These are phyloP conservation scores for Cosmopolites sordidus DNA, from an alignment of 2,888 invertebrate species.

Conservation along the genomic window DNA sequence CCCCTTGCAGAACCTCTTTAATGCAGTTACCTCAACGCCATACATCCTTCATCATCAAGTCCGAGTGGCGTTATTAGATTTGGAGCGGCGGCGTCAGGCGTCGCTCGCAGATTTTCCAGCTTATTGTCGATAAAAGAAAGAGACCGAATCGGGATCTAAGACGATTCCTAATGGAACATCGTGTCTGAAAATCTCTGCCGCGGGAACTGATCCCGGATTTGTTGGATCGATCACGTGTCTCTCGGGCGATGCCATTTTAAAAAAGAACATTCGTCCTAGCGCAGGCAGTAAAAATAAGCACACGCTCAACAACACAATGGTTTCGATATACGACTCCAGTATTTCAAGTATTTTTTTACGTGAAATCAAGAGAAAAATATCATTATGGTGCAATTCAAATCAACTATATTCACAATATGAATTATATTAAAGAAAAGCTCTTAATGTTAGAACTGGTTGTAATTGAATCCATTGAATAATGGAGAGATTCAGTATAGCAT, in stretches of 20 bases:
- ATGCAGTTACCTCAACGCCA: slow-evolving; percentile 1
- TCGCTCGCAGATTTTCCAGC: slow-evolving; percentile 18
- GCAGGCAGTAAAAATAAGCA: too few relatives aligned
- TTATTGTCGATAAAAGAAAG: slow-evolving; percentile 24
- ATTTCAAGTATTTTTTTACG: too few relatives aligned
- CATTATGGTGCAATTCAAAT: too few relatives aligned
- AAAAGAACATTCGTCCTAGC: slow-evolving; percentile 16
- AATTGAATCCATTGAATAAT: too few relatives aligned
- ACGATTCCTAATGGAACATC: slow-evolving; percentile 25
- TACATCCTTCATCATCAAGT: neutral
- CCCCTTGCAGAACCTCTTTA: neutral
- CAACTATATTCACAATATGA: too few relatives aligned
- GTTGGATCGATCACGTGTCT: slow-evolving; percentile 25
- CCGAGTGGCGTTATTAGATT: slow-evolving; percentile 1
- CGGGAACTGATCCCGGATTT: slow-evolving; percentile 26
- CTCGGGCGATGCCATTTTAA: slow-evolving; percentile 23
- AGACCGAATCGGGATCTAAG: slow-evolving; percentile 21
- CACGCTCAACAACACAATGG: too few relatives aligned
- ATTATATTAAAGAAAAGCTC: too few relatives aligned
- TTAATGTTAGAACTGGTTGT: too few relatives aligned
- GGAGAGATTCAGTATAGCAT: too few relatives aligned
- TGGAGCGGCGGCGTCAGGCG: slow-evolving; percentile 4
- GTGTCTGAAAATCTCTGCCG: slow-evolving; percentile 26
- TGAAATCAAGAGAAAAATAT: too few relatives aligned
- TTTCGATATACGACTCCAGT: too few relatives aligned